A percentile compares a stretch with the other conserved stretches of the same genome.
phyloP scores from a whole-genome alignment of 2,888 invertebrate genomes.

The Argyresthia albistria region DNA sequence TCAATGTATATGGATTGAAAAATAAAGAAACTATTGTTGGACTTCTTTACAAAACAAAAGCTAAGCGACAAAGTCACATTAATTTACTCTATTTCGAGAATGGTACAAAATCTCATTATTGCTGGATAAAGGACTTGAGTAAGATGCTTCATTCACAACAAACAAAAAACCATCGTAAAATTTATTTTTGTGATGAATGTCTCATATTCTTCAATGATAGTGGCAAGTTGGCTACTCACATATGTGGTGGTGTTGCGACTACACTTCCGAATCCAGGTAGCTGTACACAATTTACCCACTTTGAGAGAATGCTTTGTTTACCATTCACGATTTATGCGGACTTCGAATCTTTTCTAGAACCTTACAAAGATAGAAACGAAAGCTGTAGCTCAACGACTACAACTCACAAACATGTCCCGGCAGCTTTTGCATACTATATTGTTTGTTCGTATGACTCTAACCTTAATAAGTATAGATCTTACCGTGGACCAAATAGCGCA shows the following conservation, averaged over 20 bases:
- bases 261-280: neutral
- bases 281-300: conserved; percentile 8
- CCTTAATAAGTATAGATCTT: conserved; percentile 13
- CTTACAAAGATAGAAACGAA: neutral
- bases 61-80: conserved; percentile 10
- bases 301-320: conserved; percentile 13
- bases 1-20: neutral
- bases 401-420: neutral
- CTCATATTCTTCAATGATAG: neutral
- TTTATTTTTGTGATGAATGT: conserved; percentile 4
- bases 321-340: conserved; percentile 14
- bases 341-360: conserved; percentile 8
- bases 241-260: neutral
- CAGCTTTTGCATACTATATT: neutral
- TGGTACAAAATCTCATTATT: conserved; percentile 12
- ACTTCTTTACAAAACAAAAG: neutral
- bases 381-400: neutral
- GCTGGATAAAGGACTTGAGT: conserved; percentile 13
- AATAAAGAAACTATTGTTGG: neutral
- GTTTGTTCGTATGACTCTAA: neutral
- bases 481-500: conserved; percentile 8
- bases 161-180: conserved; percentile 7
- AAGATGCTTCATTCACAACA: conserved; percentile 12
- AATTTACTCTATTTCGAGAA: conserved; percentile 7
- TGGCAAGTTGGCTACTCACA: neutral